These are phyloP conservation scores for Scolopax mira DNA, from an alignment of 2,113 vertebrate species.

Conservation along the genomic window DNA sequence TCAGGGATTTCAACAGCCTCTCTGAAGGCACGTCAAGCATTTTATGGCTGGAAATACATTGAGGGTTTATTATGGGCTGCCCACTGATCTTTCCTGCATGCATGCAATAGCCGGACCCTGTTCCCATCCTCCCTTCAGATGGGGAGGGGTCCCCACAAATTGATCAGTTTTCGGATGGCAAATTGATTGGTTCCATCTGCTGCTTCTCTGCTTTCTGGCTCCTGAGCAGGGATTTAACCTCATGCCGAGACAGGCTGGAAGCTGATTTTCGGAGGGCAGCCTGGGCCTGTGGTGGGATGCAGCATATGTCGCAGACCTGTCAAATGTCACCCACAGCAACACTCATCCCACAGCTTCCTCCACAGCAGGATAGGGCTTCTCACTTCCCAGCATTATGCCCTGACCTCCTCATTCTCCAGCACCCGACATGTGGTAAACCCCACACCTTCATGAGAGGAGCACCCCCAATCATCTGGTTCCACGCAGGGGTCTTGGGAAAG, in stretches of 20 bases:
- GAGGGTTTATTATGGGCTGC: constrained; percentile 53
- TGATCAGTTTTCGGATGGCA: background rate
- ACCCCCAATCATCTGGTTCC: background rate
- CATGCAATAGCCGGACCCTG: background rate
- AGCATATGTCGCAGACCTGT: constrained; percentile 45
- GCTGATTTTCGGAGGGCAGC: background rate
- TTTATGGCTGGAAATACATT: constrained; percentile 65
- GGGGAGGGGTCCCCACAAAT: constrained; percentile 19
- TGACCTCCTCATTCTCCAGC: background rate
- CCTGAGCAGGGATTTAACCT: constrained; percentile 11
- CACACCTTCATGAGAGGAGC: background rate
- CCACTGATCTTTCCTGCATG: constrained; percentile 28
- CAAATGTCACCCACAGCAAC: background rate
- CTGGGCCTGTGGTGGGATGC: background rate
- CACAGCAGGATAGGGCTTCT: accelerated
- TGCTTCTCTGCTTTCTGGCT: constrained; percentile 46
- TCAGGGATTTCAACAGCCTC: constrained; percentile 63
- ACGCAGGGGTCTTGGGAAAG: background rate
- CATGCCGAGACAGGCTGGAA: background rate
- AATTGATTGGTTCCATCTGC: constrained; percentile 62
- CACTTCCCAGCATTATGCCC: background rate
- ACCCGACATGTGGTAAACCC: accelerated
- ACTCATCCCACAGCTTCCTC: background rate
- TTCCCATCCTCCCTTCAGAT: constrained; percentile 15
- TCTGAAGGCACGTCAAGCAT: constrained; percentile 57